Evolutionary conservation across 2,888 invertebrate genomes (phyloP).

Genomic region (Sesia bembeciformis): DNA sequence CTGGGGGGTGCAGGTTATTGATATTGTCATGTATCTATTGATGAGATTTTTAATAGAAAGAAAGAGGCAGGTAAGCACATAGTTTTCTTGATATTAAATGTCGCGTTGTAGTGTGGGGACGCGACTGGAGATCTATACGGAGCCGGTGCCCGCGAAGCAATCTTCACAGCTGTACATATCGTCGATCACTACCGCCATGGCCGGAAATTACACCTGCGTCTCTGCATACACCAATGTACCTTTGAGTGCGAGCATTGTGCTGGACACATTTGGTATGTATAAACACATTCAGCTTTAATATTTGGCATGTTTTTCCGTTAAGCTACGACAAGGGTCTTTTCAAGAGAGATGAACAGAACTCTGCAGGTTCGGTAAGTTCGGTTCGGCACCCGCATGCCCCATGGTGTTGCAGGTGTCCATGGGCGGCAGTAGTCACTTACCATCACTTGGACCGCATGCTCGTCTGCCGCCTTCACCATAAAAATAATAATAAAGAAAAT

Average conservation of each 20-base stretch:
- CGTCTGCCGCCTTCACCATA: too few relatives aligned
- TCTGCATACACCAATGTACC: conserved; percentile 85
- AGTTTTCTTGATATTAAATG: not conserved
- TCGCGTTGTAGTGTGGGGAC: conserved; percentile 44
- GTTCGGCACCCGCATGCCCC: too few relatives aligned
- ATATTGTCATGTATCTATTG: too few relatives aligned
- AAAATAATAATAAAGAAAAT: too few relatives aligned
- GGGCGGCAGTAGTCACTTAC: too few relatives aligned
- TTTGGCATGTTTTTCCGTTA: too few relatives aligned
- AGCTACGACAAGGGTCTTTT: too few relatives aligned
- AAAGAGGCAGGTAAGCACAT: not conserved
- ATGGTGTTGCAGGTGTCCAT: too few relatives aligned
- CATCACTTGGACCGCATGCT: too few relatives aligned
- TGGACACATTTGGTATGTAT: conserved; percentile 78
- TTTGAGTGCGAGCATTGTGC: conserved; percentile 78
- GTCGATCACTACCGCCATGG: conserved; percentile 82
- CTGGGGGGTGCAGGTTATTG: too few relatives aligned
- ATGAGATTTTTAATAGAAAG: not conserved
- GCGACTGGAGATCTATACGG: conserved; percentile 79
- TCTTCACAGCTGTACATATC: conserved; percentile 83
- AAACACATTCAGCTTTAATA: not conserved
- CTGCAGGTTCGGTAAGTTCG: too few relatives aligned
- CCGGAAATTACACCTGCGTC: conserved; percentile 86
- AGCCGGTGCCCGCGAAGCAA: conserved; percentile 76
- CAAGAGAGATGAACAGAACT: too few relatives aligned